phyloP scores from a whole-genome alignment of 53 echinoderm and acorn worm genomes.

The Echinometra lucunter region DNA sequence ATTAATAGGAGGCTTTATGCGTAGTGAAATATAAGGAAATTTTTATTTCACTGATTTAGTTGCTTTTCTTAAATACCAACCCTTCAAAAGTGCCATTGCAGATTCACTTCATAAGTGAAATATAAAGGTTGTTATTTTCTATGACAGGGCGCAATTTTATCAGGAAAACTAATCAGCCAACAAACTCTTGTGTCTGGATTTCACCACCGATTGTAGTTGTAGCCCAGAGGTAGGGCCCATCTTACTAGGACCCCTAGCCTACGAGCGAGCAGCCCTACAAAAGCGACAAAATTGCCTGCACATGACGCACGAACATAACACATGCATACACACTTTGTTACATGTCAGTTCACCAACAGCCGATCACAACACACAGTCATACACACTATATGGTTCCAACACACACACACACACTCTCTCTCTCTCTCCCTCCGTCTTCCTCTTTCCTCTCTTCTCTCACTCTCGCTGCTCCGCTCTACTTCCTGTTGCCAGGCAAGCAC shows the following conservation, averaged over 20 bases:
- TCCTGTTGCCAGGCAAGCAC: slow-evolving; percentile 72
- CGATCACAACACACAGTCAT: background rate
- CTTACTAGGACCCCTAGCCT: slow-evolving; percentile 43
- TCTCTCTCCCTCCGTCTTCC: slow-evolving; percentile 49
- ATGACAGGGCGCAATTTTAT: slow-evolving; percentile 66
- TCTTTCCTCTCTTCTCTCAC: slow-evolving; percentile 58
- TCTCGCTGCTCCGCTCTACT: slow-evolving; percentile 65
- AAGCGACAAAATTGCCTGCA: slow-evolving; percentile 37
- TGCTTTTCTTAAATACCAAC: background rate
- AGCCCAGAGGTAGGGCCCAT: slow-evolving; percentile 60
- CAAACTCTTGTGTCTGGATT: slow-evolving; percentile 43
- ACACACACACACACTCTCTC: slow-evolving; percentile 40
- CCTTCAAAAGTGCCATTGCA: background rate
- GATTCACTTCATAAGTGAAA: background rate
- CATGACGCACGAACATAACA: slow-evolving; percentile 55
- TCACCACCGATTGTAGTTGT: background rate
- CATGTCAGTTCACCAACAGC: background rate
- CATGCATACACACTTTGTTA: slow-evolving; percentile 53
- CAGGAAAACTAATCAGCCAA: slow-evolving; percentile 57
- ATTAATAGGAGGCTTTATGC: background rate
- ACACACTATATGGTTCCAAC: no score
- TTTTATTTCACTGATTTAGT: background rate
- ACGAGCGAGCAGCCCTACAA: background rate
- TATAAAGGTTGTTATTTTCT: background rate
- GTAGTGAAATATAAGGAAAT: background rate